Evolutionary conservation across 2,888 invertebrate genomes (phyloP), one percentile per base, ranked within the genome.

Genomic region (Caenorhabditis afra): DNA sequence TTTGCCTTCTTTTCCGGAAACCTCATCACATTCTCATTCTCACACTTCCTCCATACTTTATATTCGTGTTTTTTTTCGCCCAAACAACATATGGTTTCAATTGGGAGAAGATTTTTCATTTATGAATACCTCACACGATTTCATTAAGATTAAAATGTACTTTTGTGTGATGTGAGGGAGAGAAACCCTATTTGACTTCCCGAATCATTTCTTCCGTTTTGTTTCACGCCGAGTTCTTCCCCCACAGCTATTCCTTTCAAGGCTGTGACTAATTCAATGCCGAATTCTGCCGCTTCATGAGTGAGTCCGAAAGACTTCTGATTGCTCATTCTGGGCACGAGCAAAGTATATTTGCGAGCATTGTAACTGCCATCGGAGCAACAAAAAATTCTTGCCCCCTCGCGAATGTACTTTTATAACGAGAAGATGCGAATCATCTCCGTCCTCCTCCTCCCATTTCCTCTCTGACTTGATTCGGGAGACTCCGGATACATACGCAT

Each of bases 1-100:
- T 58, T 41, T 59, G 49, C 59, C 49, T 59, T 29, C 29, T 29
- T 5, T 29, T 29, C 29, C 29, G 29, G 29, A 29, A 66, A 66
- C 55, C 22, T 66, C 66, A 55, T 3, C 16, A 41, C 59, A 59
- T 41, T 52, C 57, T 29, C 37, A n/a, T 52, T 45, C 44, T 68
- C 52, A 23, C 59, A 39, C 37, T 71, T 71, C 29, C 37, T 47
- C 35, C 37, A 53, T 20, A 44, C 10, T 4, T 29, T 7, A 18
- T 47, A 22, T 47, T 18, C 35, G 14, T 37, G 8, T 22, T 22
- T 44, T n/a, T 52, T 52, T 35, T 53, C 4, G 55, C n/a, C n/a
- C 23, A 39, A 37, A n/a, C 18, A 20, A 22, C 35, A 3, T 57
- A 57, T 57, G 57, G 57, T 57, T 57, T 57, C 57, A 12, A 11